Conservation (phyloP, 2,888 invertebrate genomes). For the Pristionchus exspectatus region DNA sequence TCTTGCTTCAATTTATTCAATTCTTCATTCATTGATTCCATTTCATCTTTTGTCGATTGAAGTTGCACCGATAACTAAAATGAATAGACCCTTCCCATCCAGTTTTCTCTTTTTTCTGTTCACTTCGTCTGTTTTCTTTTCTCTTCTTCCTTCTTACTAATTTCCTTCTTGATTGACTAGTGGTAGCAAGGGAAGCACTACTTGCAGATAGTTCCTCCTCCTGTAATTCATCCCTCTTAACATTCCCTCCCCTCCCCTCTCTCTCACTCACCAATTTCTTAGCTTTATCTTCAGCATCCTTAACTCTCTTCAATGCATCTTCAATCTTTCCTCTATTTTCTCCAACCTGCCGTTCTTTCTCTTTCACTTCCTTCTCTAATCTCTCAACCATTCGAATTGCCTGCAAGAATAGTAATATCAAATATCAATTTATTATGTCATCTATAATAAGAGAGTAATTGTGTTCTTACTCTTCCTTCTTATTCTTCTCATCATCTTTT, state of each 20-base stretch:
- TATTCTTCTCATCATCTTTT: neutral
- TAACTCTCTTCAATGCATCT: conserved; percentile 67
- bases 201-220: conserved; percentile 36
- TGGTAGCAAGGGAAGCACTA: conserved; percentile 27
- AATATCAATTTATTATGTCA: too few species aligned
- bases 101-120: neutral
- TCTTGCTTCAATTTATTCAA: conserved; percentile 11
- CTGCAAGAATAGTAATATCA: neutral
- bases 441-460: neutral
- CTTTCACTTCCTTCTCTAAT: conserved; percentile 53
- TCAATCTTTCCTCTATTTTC: conserved; percentile 65
- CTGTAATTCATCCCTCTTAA: neutral
- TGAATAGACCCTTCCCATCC: neutral
- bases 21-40: conserved; percentile 47
- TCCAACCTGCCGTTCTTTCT: conserved; percentile 58
- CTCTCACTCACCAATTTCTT: conserved; percentile 68
- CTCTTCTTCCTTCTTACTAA: conserved; percentile 27
- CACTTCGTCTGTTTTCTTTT: conserved; percentile 16
- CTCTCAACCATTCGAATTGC: neutral
- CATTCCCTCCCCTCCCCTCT: neutral
- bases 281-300: conserved; percentile 74
- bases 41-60: neutral
- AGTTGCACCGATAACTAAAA: conserved; percentile 2
- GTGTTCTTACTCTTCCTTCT: conserved; percentile 42
- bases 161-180: conserved; percentile 24